Base-by-base conservation (phyloP, 2,113 vertebrate genomes). In the Zingel zingel region DNA sequence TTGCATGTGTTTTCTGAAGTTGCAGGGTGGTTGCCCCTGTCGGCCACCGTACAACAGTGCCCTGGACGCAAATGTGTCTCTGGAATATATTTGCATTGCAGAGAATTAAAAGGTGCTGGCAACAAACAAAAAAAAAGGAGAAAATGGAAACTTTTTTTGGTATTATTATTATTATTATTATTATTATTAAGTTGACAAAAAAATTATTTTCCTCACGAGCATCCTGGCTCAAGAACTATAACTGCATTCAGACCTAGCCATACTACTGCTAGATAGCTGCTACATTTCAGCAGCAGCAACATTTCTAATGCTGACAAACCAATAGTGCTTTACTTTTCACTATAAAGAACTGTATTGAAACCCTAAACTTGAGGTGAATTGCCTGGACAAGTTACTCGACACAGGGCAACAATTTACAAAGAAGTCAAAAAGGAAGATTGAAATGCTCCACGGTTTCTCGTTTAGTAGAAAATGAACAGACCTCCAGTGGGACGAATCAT, bases 401-500 rank as follows among this genome's bases (percentile, higher is more conserved):
- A 13, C 6, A 12, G 18, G 36, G 36, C 19, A 39, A 25, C 3
- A 23, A 4, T 58, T 57, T 15, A 58, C 36, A 36, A 72, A 47
- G 33, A 64, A 15, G 27, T 14, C 15, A 47, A 19, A 62, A 16
- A 33, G 11, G 47, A 33, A 43, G 7, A 61, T 21, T 27, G 10
- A 54, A 74, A 76, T 50, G 48, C 63, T 33, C 3, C 23, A 19
- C 23, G 13, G 39, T 61, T 43, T 53, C 16, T 74, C 33, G 14
- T 45, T 51, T 9, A 33, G 57, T 16, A 48, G 10, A 56, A 33
- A 67, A 33, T 14, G 54, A 76, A 25, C 58, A 36, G 56, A 54
- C 48, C 64, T 62, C 15, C 65, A 57, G 36, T 67, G 19, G 23
- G 25, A 36, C 70, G 36, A 54, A 62, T 82, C 65, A 64, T n/a